Conservation (phyloP, 2,113 vertebrate genomes). For the Otolemur garnettii region DNA sequence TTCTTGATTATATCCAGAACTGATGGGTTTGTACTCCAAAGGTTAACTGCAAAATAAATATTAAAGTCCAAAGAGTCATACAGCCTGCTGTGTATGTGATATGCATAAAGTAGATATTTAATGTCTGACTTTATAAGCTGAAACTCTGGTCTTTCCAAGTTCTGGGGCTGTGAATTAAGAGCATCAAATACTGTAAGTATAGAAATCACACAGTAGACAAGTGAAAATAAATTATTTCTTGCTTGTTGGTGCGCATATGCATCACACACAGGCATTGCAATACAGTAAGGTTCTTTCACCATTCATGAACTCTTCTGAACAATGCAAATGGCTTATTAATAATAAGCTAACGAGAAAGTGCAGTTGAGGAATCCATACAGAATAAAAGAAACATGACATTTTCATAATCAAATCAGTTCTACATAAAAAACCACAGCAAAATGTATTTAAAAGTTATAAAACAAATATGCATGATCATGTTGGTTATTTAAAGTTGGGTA, state of each 20-base stretch:
- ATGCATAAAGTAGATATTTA: background rate
- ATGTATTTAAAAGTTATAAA: background rate
- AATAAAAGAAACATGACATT: background rate
- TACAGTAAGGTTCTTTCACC: background rate
- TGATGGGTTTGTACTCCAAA: background rate
- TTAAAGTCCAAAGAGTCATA: background rate
- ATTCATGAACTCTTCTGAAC: conserved; percentile 13
- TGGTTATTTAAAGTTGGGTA: background rate
- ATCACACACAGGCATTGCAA: background rate
- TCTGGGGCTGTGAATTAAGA: background rate
- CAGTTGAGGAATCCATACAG: background rate
- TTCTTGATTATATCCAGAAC: background rate
- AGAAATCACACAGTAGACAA: background rate
- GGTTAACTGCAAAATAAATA: conserved; percentile 2
- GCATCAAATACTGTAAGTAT: background rate
- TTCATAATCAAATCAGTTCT: conserved; percentile 33
- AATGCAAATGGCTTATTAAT: background rate
- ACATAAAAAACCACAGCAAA: background rate
- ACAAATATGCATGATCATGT: background rate
- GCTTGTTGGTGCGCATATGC: background rate
- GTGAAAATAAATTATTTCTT: background rate
- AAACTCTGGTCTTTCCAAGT: background rate
- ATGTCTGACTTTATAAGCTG: background rate
- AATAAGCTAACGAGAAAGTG: background rate
- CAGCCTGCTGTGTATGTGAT: background rate